phyloP scores from a whole-genome alignment of 2,113 vertebrate species.

The Nymphicus hollandicus region DNA sequence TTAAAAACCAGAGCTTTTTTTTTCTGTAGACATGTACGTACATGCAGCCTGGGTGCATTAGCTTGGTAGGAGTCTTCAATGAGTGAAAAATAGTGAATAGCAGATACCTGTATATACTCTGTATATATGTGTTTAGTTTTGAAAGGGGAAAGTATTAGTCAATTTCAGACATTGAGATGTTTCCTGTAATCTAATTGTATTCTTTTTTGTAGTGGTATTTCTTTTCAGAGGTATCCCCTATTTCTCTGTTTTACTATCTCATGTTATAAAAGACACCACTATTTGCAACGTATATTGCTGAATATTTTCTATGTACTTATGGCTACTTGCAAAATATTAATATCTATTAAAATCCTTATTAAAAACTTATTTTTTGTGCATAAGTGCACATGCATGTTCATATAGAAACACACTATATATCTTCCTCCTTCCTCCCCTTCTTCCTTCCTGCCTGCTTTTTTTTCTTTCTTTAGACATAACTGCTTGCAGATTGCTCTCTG shows the following conservation, averaged over 20 bases:
- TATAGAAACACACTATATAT: background rate
- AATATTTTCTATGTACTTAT: background rate
- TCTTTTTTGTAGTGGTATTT: background rate
- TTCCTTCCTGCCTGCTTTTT: background rate
- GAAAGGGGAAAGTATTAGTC: background rate
- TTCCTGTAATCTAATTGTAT: background rate
- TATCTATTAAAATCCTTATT: background rate
- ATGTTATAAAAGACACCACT: background rate
- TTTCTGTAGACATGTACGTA: fast-evolving
- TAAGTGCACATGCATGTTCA: background rate
- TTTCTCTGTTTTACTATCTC: background rate
- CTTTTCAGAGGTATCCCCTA: background rate
- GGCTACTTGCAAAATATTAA: background rate
- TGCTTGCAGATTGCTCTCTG: conserved; percentile 2
- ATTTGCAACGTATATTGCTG: background rate
- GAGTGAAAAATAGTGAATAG: background rate
- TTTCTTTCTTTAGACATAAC: background rate
- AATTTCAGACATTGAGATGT: background rate
- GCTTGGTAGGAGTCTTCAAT: background rate
- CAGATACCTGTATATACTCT: background rate
- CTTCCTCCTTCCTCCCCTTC: background rate
- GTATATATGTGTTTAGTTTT: background rate
- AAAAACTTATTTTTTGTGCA: background rate
- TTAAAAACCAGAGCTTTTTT: background rate
- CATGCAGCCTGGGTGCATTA: background rate